A percentile compares a stretch with the other conserved stretches of the same genome.
Conservation (phyloP, 1,140 invertebrate genomes). For the Pentalonia nigronervosa region DNA sequence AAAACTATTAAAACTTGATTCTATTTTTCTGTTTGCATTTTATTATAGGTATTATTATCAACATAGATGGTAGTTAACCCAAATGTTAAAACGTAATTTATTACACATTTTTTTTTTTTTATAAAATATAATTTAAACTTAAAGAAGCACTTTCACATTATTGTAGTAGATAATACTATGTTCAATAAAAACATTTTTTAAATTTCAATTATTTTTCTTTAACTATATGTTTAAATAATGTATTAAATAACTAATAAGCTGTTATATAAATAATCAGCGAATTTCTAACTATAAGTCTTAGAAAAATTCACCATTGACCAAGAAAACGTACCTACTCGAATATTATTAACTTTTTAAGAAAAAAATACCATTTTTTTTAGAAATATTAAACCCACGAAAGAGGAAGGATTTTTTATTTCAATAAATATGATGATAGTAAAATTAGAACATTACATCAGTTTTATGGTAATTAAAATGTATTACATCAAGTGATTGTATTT, state of each 20-base stretch:
- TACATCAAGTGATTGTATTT: too few relatives aligned
- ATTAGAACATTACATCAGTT: too few relatives aligned
- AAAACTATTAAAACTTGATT: not conserved
- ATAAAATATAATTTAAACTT: not conserved
- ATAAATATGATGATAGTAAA: too few relatives aligned
- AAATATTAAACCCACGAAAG: too few relatives aligned
- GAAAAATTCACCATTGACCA: not conserved
- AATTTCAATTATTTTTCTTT: not conserved
- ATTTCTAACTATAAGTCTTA: not conserved
- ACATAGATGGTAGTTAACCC: not conserved
- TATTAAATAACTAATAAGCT: too few relatives aligned
- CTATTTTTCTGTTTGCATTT: not conserved
- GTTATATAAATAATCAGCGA: too few relatives aligned
- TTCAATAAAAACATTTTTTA: not conserved
- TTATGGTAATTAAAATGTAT: too few relatives aligned
- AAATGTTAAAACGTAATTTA: not conserved
- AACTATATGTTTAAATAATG: not conserved
- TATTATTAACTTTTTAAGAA: not conserved
- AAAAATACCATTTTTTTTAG: not conserved
- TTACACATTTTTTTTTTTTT: not conserved
- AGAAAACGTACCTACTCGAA: not conserved
- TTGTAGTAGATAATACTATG: not conserved
- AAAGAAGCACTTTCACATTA: not conserved
- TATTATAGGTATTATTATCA: not conserved
- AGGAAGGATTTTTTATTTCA: too few relatives aligned